A percentile compares a stretch with the other conserved stretches of the same genome.
Evolutionary conservation across 2,888 invertebrate species (phyloP).

Genomic region (Mesorhabditis spiculigera): DNA sequence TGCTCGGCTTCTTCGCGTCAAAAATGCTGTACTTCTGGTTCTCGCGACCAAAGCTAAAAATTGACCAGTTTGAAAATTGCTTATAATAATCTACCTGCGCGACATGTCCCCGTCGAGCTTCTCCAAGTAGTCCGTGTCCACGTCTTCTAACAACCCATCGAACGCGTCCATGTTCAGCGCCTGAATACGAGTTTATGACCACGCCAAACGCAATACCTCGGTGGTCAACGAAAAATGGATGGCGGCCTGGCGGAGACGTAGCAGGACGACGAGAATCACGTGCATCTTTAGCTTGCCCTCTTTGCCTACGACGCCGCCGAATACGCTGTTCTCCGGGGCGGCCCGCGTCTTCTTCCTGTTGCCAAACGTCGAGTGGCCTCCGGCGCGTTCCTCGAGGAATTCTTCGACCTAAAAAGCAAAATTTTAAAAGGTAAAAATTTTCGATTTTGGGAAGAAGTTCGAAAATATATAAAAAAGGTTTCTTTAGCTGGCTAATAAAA

Average conservation of each 20-base stretch:
- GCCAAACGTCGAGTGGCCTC: background rate
- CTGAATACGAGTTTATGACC: constrained; percentile 11
- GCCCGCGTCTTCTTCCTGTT: background rate
- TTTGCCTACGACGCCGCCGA: background rate
- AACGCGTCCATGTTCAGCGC: constrained; percentile 52
- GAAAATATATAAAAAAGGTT: too few species aligned
- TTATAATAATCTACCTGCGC: too few species aligned
- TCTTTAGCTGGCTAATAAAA: too few species aligned
- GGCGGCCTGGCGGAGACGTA: constrained; percentile 82
- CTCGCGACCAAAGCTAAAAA: background rate
- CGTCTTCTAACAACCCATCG: constrained; percentile 31
- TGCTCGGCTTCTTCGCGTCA: background rate
- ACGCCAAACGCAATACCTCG: constrained; percentile 48
- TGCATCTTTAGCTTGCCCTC: constrained; percentile 20
- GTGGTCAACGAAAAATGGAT: constrained; percentile 82
- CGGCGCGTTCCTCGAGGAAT: background rate
- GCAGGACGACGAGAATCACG: constrained; percentile 70
- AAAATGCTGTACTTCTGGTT: background rate
- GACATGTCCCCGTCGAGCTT: constrained; percentile 9
- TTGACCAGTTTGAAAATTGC: too few species aligned
- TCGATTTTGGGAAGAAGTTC: too few species aligned
- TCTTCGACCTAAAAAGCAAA: background rate
- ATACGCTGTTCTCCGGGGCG: background rate
- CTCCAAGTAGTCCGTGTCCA: constrained; percentile 13
- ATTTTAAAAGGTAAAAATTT: too few species aligned